These are phyloP conservation scores for Bombus vancouverensis DNA, from an alignment of 1,140 invertebrate species.

Conservation along the genomic window DNA sequence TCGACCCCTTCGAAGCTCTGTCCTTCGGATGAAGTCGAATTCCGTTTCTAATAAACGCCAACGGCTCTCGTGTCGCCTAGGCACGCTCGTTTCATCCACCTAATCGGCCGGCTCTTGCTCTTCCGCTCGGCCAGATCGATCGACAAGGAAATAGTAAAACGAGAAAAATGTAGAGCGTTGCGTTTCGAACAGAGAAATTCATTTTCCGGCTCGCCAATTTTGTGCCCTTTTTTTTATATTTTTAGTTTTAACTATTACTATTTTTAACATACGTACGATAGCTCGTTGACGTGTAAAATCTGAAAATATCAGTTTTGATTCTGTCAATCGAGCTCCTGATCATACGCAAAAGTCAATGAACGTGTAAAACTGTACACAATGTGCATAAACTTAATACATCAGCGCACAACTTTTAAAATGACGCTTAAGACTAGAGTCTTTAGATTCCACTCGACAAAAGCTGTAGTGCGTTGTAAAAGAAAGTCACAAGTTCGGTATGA, in stretches of 20 bases:
- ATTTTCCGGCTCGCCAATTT: background rate
- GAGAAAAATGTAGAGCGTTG: background rate
- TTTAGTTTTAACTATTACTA: background rate
- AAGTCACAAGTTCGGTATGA: too few relatives aligned
- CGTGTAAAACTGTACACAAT: too few relatives aligned
- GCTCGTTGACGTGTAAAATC: too few relatives aligned
- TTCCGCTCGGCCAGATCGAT: background rate
- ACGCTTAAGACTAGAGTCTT: too few relatives aligned
- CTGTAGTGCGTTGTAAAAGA: background rate
- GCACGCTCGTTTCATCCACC: background rate
- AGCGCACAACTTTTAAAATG: too few relatives aligned
- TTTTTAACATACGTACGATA: too few relatives aligned
- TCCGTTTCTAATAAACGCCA: conserved; percentile 26
- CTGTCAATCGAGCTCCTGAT: too few relatives aligned
- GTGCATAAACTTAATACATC: too few relatives aligned
- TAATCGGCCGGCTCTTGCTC: background rate
- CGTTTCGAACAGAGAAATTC: background rate
- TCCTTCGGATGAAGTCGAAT: background rate
- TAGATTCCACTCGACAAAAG: too few relatives aligned
- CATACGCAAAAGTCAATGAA: too few relatives aligned
- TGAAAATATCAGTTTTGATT: too few relatives aligned
- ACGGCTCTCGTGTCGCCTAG: background rate
- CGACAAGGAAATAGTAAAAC: background rate
- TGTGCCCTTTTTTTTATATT: background rate
- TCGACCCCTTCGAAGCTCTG: background rate